These are phyloP conservation scores for Acipenser ruthenus DNA, from an alignment of 2,797 vertebrate species.

Conservation along the genomic window DNA sequence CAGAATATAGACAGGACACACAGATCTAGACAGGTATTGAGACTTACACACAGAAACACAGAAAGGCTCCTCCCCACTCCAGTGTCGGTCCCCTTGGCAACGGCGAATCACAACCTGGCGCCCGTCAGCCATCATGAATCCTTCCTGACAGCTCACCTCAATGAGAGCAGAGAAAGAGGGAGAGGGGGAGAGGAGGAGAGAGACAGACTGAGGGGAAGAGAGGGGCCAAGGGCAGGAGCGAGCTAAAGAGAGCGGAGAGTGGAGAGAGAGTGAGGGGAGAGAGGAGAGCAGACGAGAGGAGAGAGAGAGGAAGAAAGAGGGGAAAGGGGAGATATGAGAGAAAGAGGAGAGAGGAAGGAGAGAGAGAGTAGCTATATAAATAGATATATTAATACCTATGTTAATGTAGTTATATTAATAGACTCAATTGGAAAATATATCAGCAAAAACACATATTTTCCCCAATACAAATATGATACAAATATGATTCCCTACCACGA, in stretches of 20 bases:
- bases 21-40: not conserved
- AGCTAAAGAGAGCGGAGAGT: constrained; percentile 34
- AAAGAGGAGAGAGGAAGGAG: not conserved
- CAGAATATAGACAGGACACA: not conserved
- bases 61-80: constrained; percentile 63
- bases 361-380: not conserved
- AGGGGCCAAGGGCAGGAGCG: constrained; percentile 71
- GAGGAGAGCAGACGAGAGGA: not conserved
- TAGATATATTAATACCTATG: too few species aligned
- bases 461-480: too few species aligned
- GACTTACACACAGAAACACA: constrained; percentile 56
- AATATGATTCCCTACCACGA: too few species aligned
- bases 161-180: constrained; percentile 63
- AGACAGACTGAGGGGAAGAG: constrained; percentile 34
- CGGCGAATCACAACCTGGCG: constrained; percentile 54
- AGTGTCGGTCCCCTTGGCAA: constrained; percentile 72
- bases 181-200: constrained; percentile 55
- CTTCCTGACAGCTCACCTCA: constrained; percentile 60
- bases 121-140: constrained; percentile 52
- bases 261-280: not conserved
- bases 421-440: too few species aligned
- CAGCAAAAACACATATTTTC: too few species aligned
- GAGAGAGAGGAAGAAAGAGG: constrained; percentile 3
- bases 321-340: not conserved
- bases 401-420: too few species aligned